These are phyloP conservation scores for Philopedon plagiatum DNA, from an alignment of 2,888 invertebrate genomes.

Conservation along the genomic window DNA sequence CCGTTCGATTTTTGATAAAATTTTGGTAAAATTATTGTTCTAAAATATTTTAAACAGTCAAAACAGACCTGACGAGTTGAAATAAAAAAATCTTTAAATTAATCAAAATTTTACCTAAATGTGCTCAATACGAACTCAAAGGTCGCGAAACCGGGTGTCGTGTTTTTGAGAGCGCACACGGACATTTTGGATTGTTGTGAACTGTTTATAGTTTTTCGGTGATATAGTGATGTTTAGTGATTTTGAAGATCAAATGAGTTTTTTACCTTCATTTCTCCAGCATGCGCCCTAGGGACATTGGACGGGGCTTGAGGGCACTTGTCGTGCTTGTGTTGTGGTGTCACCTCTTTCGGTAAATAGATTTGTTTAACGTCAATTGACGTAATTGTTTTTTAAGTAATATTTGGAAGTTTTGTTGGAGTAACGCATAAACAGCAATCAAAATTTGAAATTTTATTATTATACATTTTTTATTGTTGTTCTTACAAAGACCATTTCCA, in stretches of 20 bases:
- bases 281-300: slow-evolving; percentile 45
- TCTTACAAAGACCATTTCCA: too few species aligned
- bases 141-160: too few species aligned
- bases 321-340: slow-evolving; percentile 43
- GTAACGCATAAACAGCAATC: too few species aligned
- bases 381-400: too few species aligned
- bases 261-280: slow-evolving; percentile 27
- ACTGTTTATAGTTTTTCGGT: neutral
- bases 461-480: too few species aligned
- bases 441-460: too few species aligned
- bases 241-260: slow-evolving; percentile 38
- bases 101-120: neutral
- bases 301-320: slow-evolving; percentile 39
- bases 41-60: too few species aligned
- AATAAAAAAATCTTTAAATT: too few species aligned
- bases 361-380: neutral
- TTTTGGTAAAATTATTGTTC: too few species aligned
- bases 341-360: slow-evolving; percentile 40
- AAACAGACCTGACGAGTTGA: too few species aligned
- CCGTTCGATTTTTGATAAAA: neutral
- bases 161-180: neutral
- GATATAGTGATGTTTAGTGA: slow-evolving; percentile 40
- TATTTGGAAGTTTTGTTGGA: too few species aligned
- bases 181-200: neutral
- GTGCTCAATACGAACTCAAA: too few species aligned